Base-by-base conservation (phyloP, 2,797 vertebrate species). In the Miichthys miiuy region DNA sequence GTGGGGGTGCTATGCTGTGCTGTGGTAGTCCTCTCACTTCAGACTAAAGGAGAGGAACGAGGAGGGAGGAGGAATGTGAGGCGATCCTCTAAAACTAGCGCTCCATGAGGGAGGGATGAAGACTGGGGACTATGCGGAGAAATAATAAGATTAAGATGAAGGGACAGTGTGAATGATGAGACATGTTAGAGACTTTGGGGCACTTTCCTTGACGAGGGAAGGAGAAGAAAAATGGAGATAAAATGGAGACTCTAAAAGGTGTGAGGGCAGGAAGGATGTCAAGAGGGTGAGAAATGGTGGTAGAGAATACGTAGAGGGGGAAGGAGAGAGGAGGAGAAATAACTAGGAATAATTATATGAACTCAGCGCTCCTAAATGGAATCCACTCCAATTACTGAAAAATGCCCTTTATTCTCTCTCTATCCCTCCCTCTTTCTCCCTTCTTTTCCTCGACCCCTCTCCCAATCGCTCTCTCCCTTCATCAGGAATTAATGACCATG, bases 401-500 rank as follows among this genome's bases (percentile, higher is more conserved):
- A 92, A 88, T 79, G 86, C 89, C 90, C 94, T 91, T 91, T 89
- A 88, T 85, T 90, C 21, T 74, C 18, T 77, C 23, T 76, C 48
- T 55, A 47, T 55, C 46, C 72, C 38, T 55, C 51, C 68, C 50
- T 75, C 77, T 70, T 41, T 64, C 3, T 60, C 58, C 68, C 72
- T 58, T 23, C 77, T 70, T 70, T 44, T 69, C 69, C 13, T 41
- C 46, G 65, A 58, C 68, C 69, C 44, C 71, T 72, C 79, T 72
- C 84, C 50, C 66, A 52, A 54, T 87, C 82, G 82, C 83, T 82
- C 79, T 75, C 85, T 92, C 85, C 89, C 79, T 90, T 93, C 92
- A 95, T 94, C 94, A 95, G 95, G 95, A 96, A 95, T 93, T 91
- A 95, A 94, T 93, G 91, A 93, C 93, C 92, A 93, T 93, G 93